Evolutionary conservation across 2,797 vertebrate species (phyloP), one percentile per base, ranked within the genome.

Genomic region (Silurus aristotelis): DNA sequence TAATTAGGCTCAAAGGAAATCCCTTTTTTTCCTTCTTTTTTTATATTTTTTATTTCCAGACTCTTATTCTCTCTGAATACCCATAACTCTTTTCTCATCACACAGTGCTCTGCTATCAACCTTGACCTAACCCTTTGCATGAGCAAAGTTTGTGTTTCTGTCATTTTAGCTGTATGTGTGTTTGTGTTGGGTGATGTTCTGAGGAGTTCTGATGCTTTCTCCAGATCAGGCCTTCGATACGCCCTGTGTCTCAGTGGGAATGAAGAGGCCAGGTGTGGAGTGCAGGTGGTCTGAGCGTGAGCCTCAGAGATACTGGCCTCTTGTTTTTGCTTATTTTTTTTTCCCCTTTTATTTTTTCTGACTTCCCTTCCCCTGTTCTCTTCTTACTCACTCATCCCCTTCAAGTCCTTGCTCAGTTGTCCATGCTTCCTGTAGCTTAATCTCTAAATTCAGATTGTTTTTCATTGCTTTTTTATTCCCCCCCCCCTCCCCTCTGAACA

Each of bases 231-330:
- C 91, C 91, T 93, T 93, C 88, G 92, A 95, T 93, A 92, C 84
- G 70, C 85, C 70, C 46, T 55, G 38, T 82, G 79, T 85, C 88
- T 87, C 84, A 2, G 83, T 83, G 83, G 80, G 77, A 87, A 85
- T 64, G 84, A 86, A 72, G 88, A 91, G 88, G 87, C 93, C 93
- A 94, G 93, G 92, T 95, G 93, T 91, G 92, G 92, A 88, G 91
- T 93, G 90, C 93, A 93, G 92, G 93, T 94, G 92, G 91, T 88
- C 89, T 93, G 92, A 93, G 92, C 92, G 88, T 89, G 84, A 88
- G 91, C 89, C 89, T 90, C 90, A 88, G 91, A 92, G 91, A 92
- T 60, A 86, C 60, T 31, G 71, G 64, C 72, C 89, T 88, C 86
- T 52, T 60, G 46, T 43, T 66, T 84, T 70, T 84, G n/a, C 31